These are phyloP conservation scores for Popillia japonica DNA, from an alignment of 1,140 invertebrate species.

Conservation along the genomic window DNA sequence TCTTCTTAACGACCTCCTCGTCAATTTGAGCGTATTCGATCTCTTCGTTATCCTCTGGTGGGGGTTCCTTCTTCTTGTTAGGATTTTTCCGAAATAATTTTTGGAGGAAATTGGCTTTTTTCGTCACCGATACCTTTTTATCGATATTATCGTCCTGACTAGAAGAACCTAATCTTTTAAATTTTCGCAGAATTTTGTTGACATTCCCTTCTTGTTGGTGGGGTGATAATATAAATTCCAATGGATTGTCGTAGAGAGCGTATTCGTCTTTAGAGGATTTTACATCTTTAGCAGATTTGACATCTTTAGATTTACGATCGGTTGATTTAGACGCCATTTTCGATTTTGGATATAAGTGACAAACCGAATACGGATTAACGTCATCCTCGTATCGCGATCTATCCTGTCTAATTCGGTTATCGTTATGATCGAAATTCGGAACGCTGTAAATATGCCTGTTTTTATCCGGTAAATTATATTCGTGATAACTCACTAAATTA, in stretches of 20 bases:
- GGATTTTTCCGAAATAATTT: slow-evolving; percentile 45
- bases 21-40: slow-evolving; percentile 45
- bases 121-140: not conserved
- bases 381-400: not conserved
- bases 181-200: not conserved
- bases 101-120: slow-evolving; percentile 50
- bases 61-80: slow-evolving; percentile 45
- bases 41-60: slow-evolving; percentile 30
- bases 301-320: too few relatives aligned
- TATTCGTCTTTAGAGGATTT: not conserved
- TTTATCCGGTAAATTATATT: slow-evolving; percentile 29
- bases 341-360: slow-evolving; percentile 27
- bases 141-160: not conserved
- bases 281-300: not conserved
- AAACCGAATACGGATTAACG: slow-evolving; percentile 31
- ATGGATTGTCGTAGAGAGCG: not conserved
- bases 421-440: slow-evolving; percentile 36
- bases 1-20: slow-evolving; percentile 41
- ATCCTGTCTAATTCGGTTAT: not conserved
- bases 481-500: slow-evolving; percentile 6
- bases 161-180: not conserved
- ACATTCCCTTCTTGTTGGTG: not conserved
- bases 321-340: slow-evolving; percentile 19
- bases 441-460: slow-evolving; percentile 32
- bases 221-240: not conserved